These are phyloP conservation scores for Chymomyza caudatula DNA, from an alignment of 2,888 invertebrate genomes.

Conservation along the genomic window DNA sequence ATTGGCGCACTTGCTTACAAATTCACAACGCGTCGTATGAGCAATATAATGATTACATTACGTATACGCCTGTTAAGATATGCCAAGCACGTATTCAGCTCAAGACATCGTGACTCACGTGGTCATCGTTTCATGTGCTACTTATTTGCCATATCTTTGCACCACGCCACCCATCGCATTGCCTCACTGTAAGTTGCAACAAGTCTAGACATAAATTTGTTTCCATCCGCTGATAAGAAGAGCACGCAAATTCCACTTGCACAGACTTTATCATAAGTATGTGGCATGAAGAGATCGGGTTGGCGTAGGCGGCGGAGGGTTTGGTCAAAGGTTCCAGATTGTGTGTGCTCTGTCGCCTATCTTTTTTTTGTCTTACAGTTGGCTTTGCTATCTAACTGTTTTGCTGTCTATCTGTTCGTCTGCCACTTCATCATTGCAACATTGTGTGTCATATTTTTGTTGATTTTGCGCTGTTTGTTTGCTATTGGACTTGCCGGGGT, in stretches of 20 bases:
- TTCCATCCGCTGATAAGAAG: neutral
- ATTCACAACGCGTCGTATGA: conserved; percentile 34
- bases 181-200: neutral
- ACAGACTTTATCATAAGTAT: no score
- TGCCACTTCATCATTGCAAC: conserved; percentile 43
- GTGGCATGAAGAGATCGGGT: neutral
- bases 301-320: no score
- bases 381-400: neutral
- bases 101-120: neutral
- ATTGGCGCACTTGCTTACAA: neutral
- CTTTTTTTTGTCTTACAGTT: neutral
- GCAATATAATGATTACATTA: conserved; percentile 47
- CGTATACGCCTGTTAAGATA: conserved; percentile 45
- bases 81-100: conserved; percentile 12
- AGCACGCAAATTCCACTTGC: neutral
- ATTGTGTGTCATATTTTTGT: conserved; percentile 67
- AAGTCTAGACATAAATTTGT: conserved; percentile 6
- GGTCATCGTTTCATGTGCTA: neutral
- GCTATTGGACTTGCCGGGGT: conserved; percentile 54
- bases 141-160: neutral
- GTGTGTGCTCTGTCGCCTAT: neutral
- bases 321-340: neutral
- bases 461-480: conserved; percentile 44
- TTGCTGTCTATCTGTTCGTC: neutral
- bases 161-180: neutral